Conservation (phyloP, 2,113 vertebrate genomes). For the Polyodon spathula region DNA sequence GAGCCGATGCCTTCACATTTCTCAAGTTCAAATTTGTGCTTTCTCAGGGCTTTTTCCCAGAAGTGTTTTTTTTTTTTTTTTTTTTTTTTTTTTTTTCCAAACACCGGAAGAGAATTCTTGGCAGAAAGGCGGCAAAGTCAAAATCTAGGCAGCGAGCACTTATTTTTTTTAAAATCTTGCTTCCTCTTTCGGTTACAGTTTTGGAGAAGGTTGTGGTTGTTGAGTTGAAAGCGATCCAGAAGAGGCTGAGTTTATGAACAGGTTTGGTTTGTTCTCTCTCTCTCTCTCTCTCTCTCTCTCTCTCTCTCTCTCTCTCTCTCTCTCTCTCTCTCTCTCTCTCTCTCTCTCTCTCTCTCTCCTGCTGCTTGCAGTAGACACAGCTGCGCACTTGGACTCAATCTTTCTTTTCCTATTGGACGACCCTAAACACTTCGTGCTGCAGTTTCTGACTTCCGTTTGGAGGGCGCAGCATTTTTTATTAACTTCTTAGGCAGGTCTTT, state of each 20-base stretch:
- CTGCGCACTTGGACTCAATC: constrained; percentile 45
- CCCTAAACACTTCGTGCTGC: constrained; percentile 2
- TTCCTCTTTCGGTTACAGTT: constrained; percentile 55
- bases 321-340: no score
- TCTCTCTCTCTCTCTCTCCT: background rate
- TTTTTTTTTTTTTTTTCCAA: constrained; percentile 35
- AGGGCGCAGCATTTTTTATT: constrained; percentile 39
- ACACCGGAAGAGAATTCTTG: constrained; percentile 60
- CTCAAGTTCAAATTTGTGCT: constrained; percentile 53
- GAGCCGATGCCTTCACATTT: constrained; percentile 60
- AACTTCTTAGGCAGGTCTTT: constrained; percentile 18
- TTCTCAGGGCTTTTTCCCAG: constrained; percentile 31
- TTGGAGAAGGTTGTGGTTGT: constrained; percentile 51
- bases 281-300: no score
- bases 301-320: no score
- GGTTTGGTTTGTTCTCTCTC: constrained; percentile 52
- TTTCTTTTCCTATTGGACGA: constrained; percentile 50
- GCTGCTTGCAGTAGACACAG: constrained; percentile 29
- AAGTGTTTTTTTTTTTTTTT: constrained; percentile 23
- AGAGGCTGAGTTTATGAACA: constrained; percentile 57
- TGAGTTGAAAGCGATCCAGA: constrained; percentile 62
- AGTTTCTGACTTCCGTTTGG: constrained; percentile 75
- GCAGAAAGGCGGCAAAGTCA: constrained; percentile 49
- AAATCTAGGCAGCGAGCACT: constrained; percentile 52
- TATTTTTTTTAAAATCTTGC: constrained; percentile 42